Evolutionary conservation across 2,113 vertebrate species (phyloP).

Genomic region (Xiphophorus couchianus): DNA sequence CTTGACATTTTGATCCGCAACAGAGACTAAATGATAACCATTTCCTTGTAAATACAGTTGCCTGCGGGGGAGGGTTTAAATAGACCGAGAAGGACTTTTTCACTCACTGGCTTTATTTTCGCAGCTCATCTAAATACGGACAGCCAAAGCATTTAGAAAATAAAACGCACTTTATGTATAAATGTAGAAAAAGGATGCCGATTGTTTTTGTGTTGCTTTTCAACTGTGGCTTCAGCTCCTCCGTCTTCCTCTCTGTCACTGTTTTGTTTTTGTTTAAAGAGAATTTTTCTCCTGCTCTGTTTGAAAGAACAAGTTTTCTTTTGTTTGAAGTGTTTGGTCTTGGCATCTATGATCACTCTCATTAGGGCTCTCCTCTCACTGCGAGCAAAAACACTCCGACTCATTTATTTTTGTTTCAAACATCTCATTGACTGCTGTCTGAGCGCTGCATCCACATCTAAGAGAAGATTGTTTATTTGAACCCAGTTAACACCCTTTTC

Average conservation of each 20-base stretch:
- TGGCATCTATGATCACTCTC: conserved; percentile 71
- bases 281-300: conserved; percentile 55
- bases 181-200: background rate
- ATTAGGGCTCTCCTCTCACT: conserved; percentile 62
- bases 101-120: conserved; percentile 73
- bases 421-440: conserved; percentile 69
- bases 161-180: conserved; percentile 30
- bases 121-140: conserved; percentile 68
- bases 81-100: conserved; percentile 76
- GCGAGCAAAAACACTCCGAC: conserved; percentile 54
- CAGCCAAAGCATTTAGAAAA: conserved; percentile 39
- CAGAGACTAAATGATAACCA: conserved; percentile 82
- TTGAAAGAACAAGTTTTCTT: conserved; percentile 61
- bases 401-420: conserved; percentile 74
- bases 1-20: conserved; percentile 81
- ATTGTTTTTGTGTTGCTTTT: conserved; percentile 46
- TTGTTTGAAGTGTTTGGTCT: conserved; percentile 73
- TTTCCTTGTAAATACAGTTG: conserved; percentile 80
- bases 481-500: conserved; percentile 36
- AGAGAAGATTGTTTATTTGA: conserved; percentile 65
- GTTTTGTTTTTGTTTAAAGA: conserved; percentile 59
- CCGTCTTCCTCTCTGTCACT: conserved; percentile 37
- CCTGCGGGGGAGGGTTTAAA: conserved; percentile 77
- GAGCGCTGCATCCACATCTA: conserved; percentile 60
- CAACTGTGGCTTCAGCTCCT: conserved; percentile 23